Evolutionary conservation across 2,797 vertebrate species (phyloP), one percentile per base, ranked within the genome.

Genomic region (Silurus lanzhouensis): DNA sequence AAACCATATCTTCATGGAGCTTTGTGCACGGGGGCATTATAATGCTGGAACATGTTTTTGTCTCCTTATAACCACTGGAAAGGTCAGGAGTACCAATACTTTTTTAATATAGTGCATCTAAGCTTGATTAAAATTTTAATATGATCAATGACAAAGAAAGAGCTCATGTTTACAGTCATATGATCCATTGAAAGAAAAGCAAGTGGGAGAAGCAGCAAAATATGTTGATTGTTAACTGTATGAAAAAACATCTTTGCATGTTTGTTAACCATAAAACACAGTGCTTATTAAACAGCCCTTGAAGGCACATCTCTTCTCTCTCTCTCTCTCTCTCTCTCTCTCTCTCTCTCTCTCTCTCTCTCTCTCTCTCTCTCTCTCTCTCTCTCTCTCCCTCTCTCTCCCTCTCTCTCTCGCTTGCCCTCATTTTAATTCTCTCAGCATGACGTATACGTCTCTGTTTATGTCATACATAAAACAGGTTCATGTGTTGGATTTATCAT

Each of bases 391-490:
- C 20, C 82, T 83, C 67, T 74, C 67, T 25, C 77, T 31, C 22
- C n/a, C 57, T n/a, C 48, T 63, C 71, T 25, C 80, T 46, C 83
- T 67, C 90, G 90, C 91, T 90, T 91, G 89, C 83, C 87, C 78
- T 85, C 74, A 86, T 84, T 86, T 81, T 67, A 77, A 70, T 83
- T 66, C 58, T 81, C 71, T 66, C 68, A 52, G 19, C 80, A 72
- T 86, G 76, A 82, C 88, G 88, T 76, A 84, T 81, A 86, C 44
- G 55, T 86, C 87, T 86, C 79, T 88, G 80, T 87, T 89, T 85
- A 86, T 90, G 87, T 89, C 82, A 78, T 79, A 83, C 88, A 81
- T 89, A 83, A 90, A 87, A 86, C 27, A 75, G 81, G 82, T 17
- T 63, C 52, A 48, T n/a, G 60, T 86, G 85, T 85, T 82, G 83